These are phyloP conservation scores for Guaruba guarouba DNA, from an alignment of 2,113 vertebrate species.

Conservation along the genomic window DNA sequence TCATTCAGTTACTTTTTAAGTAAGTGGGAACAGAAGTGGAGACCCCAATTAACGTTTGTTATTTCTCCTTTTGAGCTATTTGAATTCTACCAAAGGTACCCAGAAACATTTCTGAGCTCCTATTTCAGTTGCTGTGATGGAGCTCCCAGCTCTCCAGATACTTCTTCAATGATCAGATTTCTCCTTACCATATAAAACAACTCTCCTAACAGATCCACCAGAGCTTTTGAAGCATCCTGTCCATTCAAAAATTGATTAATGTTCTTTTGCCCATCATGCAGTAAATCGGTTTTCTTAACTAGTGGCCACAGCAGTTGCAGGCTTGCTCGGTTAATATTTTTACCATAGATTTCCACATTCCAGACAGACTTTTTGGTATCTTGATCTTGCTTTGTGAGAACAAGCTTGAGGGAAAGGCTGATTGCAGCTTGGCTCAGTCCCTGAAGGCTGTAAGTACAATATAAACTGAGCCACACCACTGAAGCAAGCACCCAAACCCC, in stretches of 20 bases:
- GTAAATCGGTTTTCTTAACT: neutral
- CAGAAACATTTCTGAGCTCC: neutral
- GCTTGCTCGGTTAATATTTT: neutral
- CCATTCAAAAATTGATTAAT: neutral
- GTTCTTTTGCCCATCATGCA: neutral
- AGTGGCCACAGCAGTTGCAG: neutral
- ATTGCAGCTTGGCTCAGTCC: neutral
- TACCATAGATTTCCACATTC: neutral
- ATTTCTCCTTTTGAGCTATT: neutral
- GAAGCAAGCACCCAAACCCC: neutral
- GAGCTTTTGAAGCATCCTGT: neutral
- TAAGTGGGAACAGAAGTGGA: neutral
- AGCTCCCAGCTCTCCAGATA: neutral
- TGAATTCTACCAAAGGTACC: neutral
- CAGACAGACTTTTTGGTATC: neutral
- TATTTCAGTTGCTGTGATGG: neutral
- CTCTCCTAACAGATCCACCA: neutral
- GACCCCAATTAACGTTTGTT: neutral
- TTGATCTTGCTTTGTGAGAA: neutral
- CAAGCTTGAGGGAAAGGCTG: neutral
- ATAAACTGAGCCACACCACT: neutral
- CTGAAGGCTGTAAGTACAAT: neutral
- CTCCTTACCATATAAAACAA: neutral
- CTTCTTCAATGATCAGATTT: neutral
- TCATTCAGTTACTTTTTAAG: neutral